Conservation (phyloP, 2,888 invertebrate species). For the Aplocera efformata region DNA sequence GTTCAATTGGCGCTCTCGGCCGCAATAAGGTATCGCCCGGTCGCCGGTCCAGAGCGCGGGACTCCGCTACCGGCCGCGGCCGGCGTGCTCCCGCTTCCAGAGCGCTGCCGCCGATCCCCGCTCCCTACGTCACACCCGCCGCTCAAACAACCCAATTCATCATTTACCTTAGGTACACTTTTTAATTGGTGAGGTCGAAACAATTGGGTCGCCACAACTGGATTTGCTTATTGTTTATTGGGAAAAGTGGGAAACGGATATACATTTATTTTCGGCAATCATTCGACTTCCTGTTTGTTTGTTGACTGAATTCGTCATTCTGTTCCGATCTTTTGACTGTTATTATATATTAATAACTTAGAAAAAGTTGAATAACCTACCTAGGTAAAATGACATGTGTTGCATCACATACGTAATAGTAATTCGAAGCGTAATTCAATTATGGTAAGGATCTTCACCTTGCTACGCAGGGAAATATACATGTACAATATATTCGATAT, state of each 20-base stretch:
- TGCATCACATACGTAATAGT: too few relatives aligned
- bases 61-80: conserved; percentile 54
- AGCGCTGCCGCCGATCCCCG: conserved; percentile 48
- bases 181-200: conserved; percentile 77
- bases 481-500: too few relatives aligned
- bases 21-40: conserved; percentile 52
- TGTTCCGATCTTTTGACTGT: too few relatives aligned
- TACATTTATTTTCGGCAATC: conserved; percentile 40
- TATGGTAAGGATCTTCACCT: too few relatives aligned
- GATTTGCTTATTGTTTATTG: conserved; percentile 57
- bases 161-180: conserved; percentile 74
- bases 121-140: conserved; percentile 46
- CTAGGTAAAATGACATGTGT: too few relatives aligned
- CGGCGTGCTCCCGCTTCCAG: conserved; percentile 59
- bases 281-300: conserved; percentile 38
- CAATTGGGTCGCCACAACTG: conserved; percentile 68
- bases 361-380: too few relatives aligned
- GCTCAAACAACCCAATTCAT: conserved; percentile 42
- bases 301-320: too few relatives aligned
- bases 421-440: too few relatives aligned
- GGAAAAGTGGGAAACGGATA: conserved; percentile 42
- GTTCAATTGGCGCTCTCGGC: conserved; percentile 70
- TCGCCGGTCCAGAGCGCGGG: conserved; percentile 54
- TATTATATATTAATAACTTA: too few relatives aligned
- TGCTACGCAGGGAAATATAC: too few relatives aligned